These are phyloP conservation scores for Orthonevra nobilis DNA, from an alignment of 2,888 invertebrate genomes.

Conservation along the genomic window DNA sequence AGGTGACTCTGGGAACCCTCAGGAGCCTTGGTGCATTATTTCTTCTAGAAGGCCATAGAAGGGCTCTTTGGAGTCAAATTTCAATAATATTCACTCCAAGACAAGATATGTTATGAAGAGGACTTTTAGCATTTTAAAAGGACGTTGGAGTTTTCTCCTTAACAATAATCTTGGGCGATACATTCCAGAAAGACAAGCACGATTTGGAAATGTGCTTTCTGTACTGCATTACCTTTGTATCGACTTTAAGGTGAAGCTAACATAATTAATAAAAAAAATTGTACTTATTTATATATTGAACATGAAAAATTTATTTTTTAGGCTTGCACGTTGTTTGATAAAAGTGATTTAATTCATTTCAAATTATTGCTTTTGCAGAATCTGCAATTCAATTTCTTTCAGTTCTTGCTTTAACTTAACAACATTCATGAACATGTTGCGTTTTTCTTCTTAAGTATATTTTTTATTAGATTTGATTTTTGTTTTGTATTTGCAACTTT, in stretches of 20 bases:
- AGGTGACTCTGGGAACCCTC: conserved; percentile 2
- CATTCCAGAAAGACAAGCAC: too few relatives aligned
- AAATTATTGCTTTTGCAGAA: too few relatives aligned
- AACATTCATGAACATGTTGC: too few relatives aligned
- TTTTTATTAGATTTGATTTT: too few relatives aligned
- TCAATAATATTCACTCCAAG: conserved; percentile 31
- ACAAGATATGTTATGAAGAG: conserved; percentile 24
- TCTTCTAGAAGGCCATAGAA: conserved; percentile 23
- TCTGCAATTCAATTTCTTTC: too few relatives aligned
- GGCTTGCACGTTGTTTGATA: too few relatives aligned
- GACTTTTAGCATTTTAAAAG: conserved; percentile 20
- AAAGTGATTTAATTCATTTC: too few relatives aligned
- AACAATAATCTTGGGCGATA: background rate
- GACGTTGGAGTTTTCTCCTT: conserved; percentile 15
- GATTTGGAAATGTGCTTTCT: background rate
- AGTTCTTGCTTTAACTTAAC: too few relatives aligned
- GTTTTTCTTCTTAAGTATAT: too few relatives aligned
- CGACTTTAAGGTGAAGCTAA: background rate
- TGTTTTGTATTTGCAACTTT: too few relatives aligned
- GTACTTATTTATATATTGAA: background rate
- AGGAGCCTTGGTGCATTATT: conserved; percentile 32
- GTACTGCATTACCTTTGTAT: background rate
- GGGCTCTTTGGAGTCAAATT: conserved; percentile 7
- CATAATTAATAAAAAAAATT: background rate
- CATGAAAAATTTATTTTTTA: background rate